These are phyloP conservation scores for Aphodius sticticus DNA, from an alignment of 2,888 invertebrate species.

Conservation along the genomic window DNA sequence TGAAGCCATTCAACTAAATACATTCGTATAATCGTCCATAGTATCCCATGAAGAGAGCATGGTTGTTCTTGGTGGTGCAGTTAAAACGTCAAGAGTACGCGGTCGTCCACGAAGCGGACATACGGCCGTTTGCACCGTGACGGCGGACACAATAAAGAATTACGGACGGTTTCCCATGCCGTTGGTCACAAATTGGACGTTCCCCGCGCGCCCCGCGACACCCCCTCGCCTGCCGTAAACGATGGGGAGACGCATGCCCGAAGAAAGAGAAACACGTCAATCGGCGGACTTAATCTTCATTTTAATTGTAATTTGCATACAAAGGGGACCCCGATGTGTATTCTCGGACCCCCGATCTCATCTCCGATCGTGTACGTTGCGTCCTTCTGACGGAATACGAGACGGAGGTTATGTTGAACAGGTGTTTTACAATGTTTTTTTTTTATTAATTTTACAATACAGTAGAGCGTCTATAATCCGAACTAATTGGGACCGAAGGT, in stretches of 20 bases:
- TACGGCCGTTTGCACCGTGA: conserved; percentile 17
- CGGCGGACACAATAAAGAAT: conserved; percentile 24
- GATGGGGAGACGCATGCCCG: neutral
- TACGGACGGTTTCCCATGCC: conserved; percentile 25
- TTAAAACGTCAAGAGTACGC: neutral
- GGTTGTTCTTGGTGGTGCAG: neutral
- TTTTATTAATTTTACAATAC: too few species aligned
- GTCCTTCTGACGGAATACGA: neutral
- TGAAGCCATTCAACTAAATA: too few species aligned
- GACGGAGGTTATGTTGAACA: neutral
- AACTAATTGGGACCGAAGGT: too few species aligned
- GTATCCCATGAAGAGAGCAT: too few species aligned
- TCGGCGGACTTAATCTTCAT: conserved; percentile 29
- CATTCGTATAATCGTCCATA: too few species aligned
- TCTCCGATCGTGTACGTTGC: neutral
- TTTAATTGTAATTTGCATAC: conserved; percentile 37
- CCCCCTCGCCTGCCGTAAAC: neutral
- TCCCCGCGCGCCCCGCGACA: neutral
- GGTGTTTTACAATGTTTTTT: neutral
- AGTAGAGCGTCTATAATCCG: too few species aligned
- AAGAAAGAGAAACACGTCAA: conserved; percentile 13
- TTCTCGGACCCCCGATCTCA: neutral
- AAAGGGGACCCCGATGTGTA: conserved; percentile 24
- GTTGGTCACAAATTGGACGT: conserved; percentile 25
- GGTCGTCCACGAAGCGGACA: neutral